Conservation (phyloP, 37 sponge, comb jelly and placozoan genomes). For the Ephydatia muelleri region DNA sequence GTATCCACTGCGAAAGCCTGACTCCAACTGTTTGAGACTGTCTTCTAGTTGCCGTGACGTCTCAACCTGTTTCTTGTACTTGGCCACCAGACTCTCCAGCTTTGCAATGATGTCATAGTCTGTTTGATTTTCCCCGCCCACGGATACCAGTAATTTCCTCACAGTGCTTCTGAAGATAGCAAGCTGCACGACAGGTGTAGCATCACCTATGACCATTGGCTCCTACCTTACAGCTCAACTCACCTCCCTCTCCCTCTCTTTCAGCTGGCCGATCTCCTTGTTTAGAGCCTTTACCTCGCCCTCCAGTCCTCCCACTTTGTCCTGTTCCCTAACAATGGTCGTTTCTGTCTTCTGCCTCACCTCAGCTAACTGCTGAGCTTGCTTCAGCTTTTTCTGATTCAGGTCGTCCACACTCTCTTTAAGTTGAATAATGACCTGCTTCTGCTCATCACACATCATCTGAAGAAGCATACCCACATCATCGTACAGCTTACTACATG, state of each 20-base stretch:
- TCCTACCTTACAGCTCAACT: background rate
- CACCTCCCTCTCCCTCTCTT: slow-evolving; percentile 22
- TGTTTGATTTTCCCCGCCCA: background rate
- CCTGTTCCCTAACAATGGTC: background rate
- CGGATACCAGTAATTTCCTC: slow-evolving; percentile 13
- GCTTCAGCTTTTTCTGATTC: slow-evolving; percentile 12
- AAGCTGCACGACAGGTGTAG: slow-evolving; percentile 14
- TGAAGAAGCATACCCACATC: background rate
- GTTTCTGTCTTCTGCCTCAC: slow-evolving; percentile 20
- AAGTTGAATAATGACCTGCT: slow-evolving; percentile 12
- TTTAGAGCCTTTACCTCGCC: slow-evolving; percentile 1
- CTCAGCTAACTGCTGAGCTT: slow-evolving; percentile 54
- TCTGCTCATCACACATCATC: slow-evolving; percentile 35
- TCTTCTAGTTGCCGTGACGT: slow-evolving; percentile 37
- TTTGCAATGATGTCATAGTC: slow-evolving; percentile 42
- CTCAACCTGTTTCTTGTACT: slow-evolving; percentile 22
- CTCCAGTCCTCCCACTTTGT: slow-evolving; percentile 6
- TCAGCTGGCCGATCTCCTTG: slow-evolving; percentile 8
- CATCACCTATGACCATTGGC: background rate
- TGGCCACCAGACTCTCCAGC: slow-evolving; percentile 25
- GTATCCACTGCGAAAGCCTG: slow-evolving; percentile 59
- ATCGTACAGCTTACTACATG: background rate
- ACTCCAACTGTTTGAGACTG: slow-evolving; percentile 65
- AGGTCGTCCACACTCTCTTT: slow-evolving; percentile 24
- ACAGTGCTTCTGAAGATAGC: slow-evolving; percentile 33